These are phyloP conservation scores for Stramonita haemastoma DNA, from an alignment of 2,888 invertebrate genomes.

Conservation along the genomic window DNA sequence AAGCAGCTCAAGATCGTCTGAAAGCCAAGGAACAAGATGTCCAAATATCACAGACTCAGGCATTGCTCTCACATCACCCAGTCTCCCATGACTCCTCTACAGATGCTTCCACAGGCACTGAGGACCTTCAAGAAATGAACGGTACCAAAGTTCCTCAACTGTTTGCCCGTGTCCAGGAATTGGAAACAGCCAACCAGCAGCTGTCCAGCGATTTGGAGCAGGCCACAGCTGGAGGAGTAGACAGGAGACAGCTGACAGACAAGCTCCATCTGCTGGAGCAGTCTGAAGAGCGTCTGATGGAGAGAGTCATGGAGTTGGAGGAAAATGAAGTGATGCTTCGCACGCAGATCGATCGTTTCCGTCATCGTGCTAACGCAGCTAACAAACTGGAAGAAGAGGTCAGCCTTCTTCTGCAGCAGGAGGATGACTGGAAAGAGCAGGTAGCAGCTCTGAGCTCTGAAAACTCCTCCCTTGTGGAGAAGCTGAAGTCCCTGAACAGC, in stretches of 20 bases:
- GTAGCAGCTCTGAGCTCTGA: conserved; percentile 46
- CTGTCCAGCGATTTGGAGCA: conserved; percentile 53
- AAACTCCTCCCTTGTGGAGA: conserved; percentile 36
- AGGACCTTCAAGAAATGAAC: conserved; percentile 19
- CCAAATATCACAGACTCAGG: background rate
- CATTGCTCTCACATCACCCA: background rate
- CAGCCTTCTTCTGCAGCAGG: conserved; percentile 33
- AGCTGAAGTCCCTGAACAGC: conserved; percentile 26
- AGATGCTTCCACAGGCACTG: conserved; percentile 34
- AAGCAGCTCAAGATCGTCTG: background rate
- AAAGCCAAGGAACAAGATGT: background rate
- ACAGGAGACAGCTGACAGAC: conserved; percentile 59
- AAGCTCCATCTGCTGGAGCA: conserved; percentile 68
- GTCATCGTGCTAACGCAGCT: conserved; percentile 26
- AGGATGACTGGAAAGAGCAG: conserved; percentile 45
- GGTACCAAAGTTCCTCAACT: conserved; percentile 49
- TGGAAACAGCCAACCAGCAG: conserved; percentile 64
- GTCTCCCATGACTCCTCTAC: conserved; percentile 17
- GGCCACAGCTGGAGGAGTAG: conserved; percentile 51
- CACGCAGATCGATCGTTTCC: conserved; percentile 38
- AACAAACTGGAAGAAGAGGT: conserved; percentile 45
- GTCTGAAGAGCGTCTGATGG: conserved; percentile 71
- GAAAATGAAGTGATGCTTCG: conserved; percentile 34
- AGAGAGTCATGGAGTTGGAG: conserved; percentile 70
- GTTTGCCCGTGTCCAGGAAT: conserved; percentile 62